phyloP scores from a whole-genome alignment of 2,113 vertebrate genomes.

The Osmerus eperlanus region DNA sequence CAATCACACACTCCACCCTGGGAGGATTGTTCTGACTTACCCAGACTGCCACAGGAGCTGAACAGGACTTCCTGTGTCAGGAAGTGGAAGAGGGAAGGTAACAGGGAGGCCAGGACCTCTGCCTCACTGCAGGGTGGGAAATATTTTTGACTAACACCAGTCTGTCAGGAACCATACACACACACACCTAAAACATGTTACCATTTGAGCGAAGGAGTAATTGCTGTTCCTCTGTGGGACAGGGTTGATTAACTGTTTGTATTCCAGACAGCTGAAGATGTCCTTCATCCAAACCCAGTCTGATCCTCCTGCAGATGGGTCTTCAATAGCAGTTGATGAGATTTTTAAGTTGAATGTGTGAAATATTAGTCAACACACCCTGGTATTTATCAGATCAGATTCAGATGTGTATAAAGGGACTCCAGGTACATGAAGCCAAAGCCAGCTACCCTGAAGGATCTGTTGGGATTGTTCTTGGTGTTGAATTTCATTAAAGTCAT shows the following conservation, averaged over 20 bases:
- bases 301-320: background rate
- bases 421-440: slow-evolving; percentile 9
- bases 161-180: background rate
- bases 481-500: slow-evolving; percentile 43
- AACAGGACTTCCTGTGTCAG: background rate
- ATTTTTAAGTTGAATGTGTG: slow-evolving; percentile 30
- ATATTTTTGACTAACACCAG: background rate
- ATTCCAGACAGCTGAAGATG: slow-evolving; percentile 33
- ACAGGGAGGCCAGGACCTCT: slow-evolving; percentile 3
- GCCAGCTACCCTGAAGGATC: slow-evolving; percentile 35
- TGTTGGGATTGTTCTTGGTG: slow-evolving; percentile 22
- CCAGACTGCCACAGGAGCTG: slow-evolving; percentile 3
- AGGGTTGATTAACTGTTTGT: slow-evolving; percentile 13
- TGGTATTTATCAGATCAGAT: slow-evolving; percentile 41
- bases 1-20: background rate
- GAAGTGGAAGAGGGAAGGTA: background rate
- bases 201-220: background rate
- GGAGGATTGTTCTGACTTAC: background rate
- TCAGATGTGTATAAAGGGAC: slow-evolving; percentile 30
- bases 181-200: background rate
- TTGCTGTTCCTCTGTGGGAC: background rate
- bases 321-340: slow-evolving; percentile 22
- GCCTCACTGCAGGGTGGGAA: background rate
- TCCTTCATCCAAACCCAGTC: slow-evolving; percentile 12
- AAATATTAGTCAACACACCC: slow-evolving; percentile 38